Percentiles rank a stretch among this genome's conserved stretches.
Evolutionary conservation across 2,888 invertebrate genomes (phyloP).

Genomic region (Homarus gammarus): DNA sequence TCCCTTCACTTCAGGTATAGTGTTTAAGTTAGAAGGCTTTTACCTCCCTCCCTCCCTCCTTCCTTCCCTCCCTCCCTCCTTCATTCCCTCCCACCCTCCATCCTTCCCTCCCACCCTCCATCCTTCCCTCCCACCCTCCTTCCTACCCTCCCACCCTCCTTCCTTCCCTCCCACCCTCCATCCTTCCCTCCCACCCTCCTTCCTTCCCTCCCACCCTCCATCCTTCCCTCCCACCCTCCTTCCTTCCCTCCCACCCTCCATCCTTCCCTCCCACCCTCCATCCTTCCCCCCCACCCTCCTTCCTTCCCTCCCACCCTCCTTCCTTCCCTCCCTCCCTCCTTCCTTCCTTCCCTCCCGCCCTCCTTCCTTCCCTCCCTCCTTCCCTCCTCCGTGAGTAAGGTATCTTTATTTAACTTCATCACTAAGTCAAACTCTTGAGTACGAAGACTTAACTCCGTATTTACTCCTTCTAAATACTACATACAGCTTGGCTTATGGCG

Average conservation of each 20-base stretch:
- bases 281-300: not conserved
- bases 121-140: not conserved
- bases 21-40: too few relatives aligned
- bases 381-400: not conserved
- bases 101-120: not conserved
- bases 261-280: not conserved
- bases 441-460: too few relatives aligned
- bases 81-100: not conserved
- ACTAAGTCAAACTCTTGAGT: too few relatives aligned
- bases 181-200: not conserved
- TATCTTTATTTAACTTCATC: too few relatives aligned
- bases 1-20: too few relatives aligned
- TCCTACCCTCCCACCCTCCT: not conserved
- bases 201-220: not conserved
- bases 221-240: not conserved
- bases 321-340: too few relatives aligned
- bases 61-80: not conserved
- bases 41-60: too few relatives aligned
- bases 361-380: not conserved
- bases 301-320: not conserved
- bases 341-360: slow-evolving; percentile 12
- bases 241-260: not conserved
- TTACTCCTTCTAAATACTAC: too few relatives aligned
- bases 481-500: too few relatives aligned
- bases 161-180: not conserved